These are phyloP conservation scores for Mirounga angustirostris DNA, from an alignment of 2,113 vertebrate genomes.

Conservation along the genomic window DNA sequence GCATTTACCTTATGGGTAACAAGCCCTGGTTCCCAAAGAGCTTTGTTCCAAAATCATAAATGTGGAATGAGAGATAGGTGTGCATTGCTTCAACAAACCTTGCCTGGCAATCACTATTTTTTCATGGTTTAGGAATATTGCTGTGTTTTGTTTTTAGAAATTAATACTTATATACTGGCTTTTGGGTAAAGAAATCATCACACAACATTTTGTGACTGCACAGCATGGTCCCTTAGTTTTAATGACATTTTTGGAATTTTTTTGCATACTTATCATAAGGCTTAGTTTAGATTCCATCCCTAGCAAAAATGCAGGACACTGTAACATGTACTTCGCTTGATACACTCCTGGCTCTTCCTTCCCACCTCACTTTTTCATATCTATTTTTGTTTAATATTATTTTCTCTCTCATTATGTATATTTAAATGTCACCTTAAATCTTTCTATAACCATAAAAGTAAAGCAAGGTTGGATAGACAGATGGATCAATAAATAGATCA, in stretches of 20 bases:
- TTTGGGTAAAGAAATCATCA: background rate
- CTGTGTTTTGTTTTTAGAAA: background rate
- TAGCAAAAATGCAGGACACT: background rate
- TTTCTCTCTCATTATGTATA: background rate
- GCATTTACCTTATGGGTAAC: background rate
- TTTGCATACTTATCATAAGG: background rate
- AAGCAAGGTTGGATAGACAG: background rate
- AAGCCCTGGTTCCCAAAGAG: background rate
- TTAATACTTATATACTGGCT: background rate
- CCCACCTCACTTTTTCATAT: background rate
- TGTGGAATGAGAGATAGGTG: background rate
- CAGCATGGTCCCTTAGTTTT: background rate
- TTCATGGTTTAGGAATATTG: background rate
- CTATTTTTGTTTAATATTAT: background rate
- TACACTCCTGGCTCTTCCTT: background rate
- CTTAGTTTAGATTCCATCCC: background rate
- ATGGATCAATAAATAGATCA: background rate
- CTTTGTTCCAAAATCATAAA: background rate
- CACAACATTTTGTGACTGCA: background rate
- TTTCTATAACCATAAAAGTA: background rate
- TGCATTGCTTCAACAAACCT: background rate
- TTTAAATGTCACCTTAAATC: constrained; percentile 8
- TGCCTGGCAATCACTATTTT: background rate
- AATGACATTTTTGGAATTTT: background rate
- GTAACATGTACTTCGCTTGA: background rate